Base-by-base conservation (phyloP, 1,140 invertebrate species). In the Anastatus disparis region DNA sequence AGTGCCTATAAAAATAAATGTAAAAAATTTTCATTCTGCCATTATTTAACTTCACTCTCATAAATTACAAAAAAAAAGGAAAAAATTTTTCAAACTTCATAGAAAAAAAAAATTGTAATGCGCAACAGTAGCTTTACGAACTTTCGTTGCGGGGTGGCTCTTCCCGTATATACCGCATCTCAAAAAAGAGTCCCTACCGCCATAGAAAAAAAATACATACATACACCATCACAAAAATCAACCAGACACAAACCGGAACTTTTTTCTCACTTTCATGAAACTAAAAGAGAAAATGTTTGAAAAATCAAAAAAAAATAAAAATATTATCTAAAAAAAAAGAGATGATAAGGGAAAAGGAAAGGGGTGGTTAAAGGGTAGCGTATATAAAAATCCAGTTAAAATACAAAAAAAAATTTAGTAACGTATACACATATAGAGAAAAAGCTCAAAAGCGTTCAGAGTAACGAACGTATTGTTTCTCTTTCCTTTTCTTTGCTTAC, bases 391-490 rank as follows among this genome's bases (percentile, higher is more conserved):
- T n/a, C n/a, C n/a, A n/a, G n/a, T n/a, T n/a, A n/a, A 4, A 50
- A 50, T 13, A 50, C 15, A 58, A 35, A 13, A 20, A 10, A 35
- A 10, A 4, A 4, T 35, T 35, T 6, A 10, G 31, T 35, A 35
- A 10, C 31, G 10, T 6, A 10, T 35, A 10, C 10, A 35, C 31
- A 10, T 35, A 35, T 35, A 35, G 31, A 35, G 4, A 35, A 10
- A 35, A 10, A 6, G 10, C 31, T 35, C 31, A 42, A 59, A 59
- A 42, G 31, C 31, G 38, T 42, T 38, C 38, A n/a, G 22, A 27
- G 31, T 59, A 59, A 59, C 56, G 56, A 59, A 42, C 56, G 56
- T 42, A 59, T 59, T 59, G 56, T 59, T 59, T n/a, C n/a, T n/a
- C 38, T 27, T 22, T 42, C 56, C 56, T 59, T 59, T 59, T 59